A percentile compares a stretch with the other conserved stretches of the same genome.
phyloP scores from a whole-genome alignment of 1,140 invertebrate genomes.

The Drosophila erecta region DNA sequence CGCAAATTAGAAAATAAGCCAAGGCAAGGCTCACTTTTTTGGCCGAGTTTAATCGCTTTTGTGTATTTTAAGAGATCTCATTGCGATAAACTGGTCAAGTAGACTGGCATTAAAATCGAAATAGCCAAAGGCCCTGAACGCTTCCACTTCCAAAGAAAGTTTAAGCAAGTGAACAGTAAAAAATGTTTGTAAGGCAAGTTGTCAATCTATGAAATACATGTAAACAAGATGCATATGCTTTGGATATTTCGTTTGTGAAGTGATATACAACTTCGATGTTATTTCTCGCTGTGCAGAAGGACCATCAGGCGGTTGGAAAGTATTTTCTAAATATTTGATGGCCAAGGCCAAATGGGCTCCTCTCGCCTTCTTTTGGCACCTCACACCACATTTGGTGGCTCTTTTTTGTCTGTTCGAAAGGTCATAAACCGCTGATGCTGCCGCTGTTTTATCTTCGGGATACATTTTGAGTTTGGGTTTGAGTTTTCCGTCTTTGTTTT shows the following conservation, averaged over 20 bases:
- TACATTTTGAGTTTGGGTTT: conserved; percentile 33
- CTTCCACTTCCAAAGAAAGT: not conserved
- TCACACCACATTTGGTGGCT: conserved; percentile 22
- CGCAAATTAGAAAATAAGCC: conserved; percentile 37
- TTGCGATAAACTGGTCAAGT: conserved; percentile 22
- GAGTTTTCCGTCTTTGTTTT: conserved; percentile 26
- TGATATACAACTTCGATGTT: not conserved
- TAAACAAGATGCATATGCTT: too few species aligned
- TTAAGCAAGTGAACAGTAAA: too few species aligned
- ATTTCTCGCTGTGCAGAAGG: conserved; percentile 10
- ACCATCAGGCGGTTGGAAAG: conserved; percentile 15
- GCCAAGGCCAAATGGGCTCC: conserved; percentile 34
- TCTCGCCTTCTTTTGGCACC: conserved; percentile 1
- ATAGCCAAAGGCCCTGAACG: conserved; percentile 3
- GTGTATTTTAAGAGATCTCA: conserved; percentile 23
- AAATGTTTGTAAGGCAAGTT: too few species aligned
- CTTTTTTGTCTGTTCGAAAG: conserved; percentile 49
- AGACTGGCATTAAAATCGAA: not conserved
- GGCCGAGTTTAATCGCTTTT: conserved; percentile 28
- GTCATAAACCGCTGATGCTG: conserved; percentile 59
- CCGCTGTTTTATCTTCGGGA: conserved; percentile 34
- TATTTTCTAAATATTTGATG: conserved; percentile 52
- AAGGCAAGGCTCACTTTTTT: conserved; percentile 18
- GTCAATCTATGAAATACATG: too few species aligned
- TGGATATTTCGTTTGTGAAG: not conserved